Evolutionary conservation across 2,797 vertebrate species (phyloP), one percentile per base, ranked within the genome.

Genomic region (Sebastes reedi): DNA sequence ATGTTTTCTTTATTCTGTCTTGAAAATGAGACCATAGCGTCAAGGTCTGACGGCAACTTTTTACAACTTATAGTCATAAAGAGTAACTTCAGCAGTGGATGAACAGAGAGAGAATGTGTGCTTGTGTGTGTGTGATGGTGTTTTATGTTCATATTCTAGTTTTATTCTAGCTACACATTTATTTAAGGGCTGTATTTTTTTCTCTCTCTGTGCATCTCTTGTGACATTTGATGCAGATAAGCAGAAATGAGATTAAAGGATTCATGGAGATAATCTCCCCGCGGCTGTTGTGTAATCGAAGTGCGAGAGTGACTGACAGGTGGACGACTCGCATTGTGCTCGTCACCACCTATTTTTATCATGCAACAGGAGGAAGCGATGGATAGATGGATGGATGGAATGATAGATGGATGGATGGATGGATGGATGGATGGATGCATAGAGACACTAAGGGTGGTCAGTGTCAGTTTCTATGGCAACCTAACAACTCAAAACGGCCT

Each of bases 401-500:
- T 42, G 30, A 16, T 42, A 1, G 36, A 36, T 42, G 22, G 30
- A 52, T 62, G 30, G 27, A 42, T 42, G 1, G 36, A 39, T 42
- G 29, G 34, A 77, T 42, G 30, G 34, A 59, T n/a, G 6, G 24
- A 52, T 67, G 52, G 29, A 72, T 12, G 52, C 6, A 13, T 54
- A 76, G 71, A 42, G 64, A 72, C 25, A 24, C 52, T 10, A 0
- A 29, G 27, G 36, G 12, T 42, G 75, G 80, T 74, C 72, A 75
- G n/a, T 54, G 62, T 36, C 34, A 3, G 83, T 90, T 88, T 83
- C 85, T 80, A 89, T 85, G 69, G 83, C 29, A 88, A 90, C 89
- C 30, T 22, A 52, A 80, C 30, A 29, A 54, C 12, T 66, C 27
- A 66, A 67, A 67, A 68, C 8, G 24, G 65, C 68, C 76, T 74